Evolutionary conservation across 30 jellyfish, hydroid and myxozoan species (phyloP).

Genomic region (Turritopsis dohrnii): DNA sequence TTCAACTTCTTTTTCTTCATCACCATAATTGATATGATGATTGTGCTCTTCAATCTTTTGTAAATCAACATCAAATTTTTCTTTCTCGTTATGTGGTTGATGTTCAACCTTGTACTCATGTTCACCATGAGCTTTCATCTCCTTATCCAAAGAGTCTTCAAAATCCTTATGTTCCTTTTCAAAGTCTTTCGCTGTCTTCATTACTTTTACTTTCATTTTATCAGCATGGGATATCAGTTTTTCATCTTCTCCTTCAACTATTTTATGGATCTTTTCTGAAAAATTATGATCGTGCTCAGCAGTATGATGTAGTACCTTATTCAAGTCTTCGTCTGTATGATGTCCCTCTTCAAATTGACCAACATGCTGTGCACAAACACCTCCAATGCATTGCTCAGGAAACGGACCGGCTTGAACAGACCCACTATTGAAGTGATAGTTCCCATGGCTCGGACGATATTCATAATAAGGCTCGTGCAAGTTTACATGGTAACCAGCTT

Average conservation of each 20-base stretch:
- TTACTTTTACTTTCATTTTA: not conserved
- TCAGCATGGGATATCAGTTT: not conserved
- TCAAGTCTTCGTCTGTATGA: not conserved
- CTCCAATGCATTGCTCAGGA: conserved; percentile 3
- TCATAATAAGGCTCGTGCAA: not conserved
- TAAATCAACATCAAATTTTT: not conserved
- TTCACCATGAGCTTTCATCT: not conserved
- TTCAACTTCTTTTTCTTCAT: not conserved
- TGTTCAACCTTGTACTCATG: conserved; percentile 1
- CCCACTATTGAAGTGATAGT: not conserved
- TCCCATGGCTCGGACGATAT: not conserved
- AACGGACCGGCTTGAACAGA: not conserved
- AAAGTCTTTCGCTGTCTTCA: not conserved
- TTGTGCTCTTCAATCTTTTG: conserved; percentile 2
- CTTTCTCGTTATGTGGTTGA: conserved; percentile 7
- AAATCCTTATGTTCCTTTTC: not conserved
- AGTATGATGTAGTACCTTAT: not conserved
- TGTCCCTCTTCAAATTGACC: not conserved
- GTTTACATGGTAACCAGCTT: not conserved
- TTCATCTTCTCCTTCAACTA: not conserved
- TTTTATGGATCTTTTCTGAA: not conserved
- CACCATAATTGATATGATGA: not conserved
- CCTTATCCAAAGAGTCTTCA: not conserved
- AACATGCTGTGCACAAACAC: conserved; percentile 13
- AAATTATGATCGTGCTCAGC: not conserved